Evolutionary conservation across 2,888 invertebrate genomes (phyloP).

Genomic region (Acanthosepion esculentum): DNA sequence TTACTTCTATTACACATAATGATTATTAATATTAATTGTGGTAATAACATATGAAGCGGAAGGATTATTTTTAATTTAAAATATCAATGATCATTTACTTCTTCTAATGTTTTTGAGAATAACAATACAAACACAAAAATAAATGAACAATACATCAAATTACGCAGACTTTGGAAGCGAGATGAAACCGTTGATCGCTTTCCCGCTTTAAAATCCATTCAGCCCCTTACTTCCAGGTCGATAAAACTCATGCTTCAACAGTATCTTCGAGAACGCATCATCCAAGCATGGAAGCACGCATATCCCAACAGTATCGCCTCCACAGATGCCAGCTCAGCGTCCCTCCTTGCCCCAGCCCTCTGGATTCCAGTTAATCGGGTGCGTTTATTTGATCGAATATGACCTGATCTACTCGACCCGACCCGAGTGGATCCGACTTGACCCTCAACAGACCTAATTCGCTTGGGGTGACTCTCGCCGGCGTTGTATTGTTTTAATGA

Average conservation of each 20-base stretch:
- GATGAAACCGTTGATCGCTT: background rate
- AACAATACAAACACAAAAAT: background rate
- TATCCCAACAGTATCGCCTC: background rate
- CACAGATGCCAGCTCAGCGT: background rate
- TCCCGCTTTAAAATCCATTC: background rate
- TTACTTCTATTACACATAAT: too few relatives aligned
- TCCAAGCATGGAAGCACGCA: background rate
- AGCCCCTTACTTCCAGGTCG: background rate
- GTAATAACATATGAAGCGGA: too few relatives aligned
- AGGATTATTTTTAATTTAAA: too few relatives aligned
- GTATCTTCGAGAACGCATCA: background rate
- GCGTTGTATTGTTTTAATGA: background rate
- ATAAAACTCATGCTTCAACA: background rate
- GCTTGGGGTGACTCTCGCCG: background rate
- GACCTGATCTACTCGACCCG: background rate
- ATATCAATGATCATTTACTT: too few relatives aligned
- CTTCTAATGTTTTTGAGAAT: too few relatives aligned
- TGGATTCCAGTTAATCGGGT: slow-evolving; percentile 33
- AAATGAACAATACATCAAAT: background rate
- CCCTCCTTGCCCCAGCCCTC: background rate
- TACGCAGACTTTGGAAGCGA: background rate
- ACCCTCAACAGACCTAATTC: background rate
- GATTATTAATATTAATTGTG: too few relatives aligned
- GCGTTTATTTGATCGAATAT: background rate
- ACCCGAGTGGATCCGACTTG: slow-evolving; percentile 33